Evolutionary conservation across 1,140 invertebrate species (phyloP).

Genomic region (Ptiloglossa arizonensis): DNA sequence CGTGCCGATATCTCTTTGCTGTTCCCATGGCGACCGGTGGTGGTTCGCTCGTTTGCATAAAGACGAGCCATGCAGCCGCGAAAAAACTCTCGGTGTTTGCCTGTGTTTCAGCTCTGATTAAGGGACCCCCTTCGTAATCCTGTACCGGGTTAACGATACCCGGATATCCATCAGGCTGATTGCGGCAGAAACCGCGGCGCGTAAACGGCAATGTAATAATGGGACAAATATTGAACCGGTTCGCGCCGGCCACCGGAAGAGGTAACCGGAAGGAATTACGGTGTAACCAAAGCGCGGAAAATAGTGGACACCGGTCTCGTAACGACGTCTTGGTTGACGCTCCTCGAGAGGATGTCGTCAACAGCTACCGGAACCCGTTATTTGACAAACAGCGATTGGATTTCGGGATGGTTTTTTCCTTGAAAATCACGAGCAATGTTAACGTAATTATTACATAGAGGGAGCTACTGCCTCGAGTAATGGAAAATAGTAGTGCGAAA

Average conservation of each 20-base stretch:
- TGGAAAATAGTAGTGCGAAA: too few relatives aligned
- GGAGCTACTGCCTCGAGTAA: too few relatives aligned
- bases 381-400: too few relatives aligned
- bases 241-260: neutral
- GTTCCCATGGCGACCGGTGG: too few relatives aligned
- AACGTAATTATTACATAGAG: too few relatives aligned
- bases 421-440: too few relatives aligned
- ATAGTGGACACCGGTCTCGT: neutral
- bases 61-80: too few relatives aligned
- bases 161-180: conserved; percentile 14
- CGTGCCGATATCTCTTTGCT: neutral
- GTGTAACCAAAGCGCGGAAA: neutral
- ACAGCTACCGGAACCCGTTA: neutral
- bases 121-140: too few relatives aligned
- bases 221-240: neutral
- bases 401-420: too few relatives aligned
- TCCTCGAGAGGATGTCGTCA: too few relatives aligned
- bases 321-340: neutral
- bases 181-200: neutral
- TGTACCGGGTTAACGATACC: neutral
- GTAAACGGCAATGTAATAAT: conserved; percentile 5
- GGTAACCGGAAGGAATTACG: neutral
- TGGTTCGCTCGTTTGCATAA: neutral
- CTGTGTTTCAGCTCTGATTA: conserved; percentile 8
- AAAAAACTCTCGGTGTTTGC: neutral